phyloP scores from a whole-genome alignment of 2,888 invertebrate genomes.

The Nasonovia ribisnigri region DNA sequence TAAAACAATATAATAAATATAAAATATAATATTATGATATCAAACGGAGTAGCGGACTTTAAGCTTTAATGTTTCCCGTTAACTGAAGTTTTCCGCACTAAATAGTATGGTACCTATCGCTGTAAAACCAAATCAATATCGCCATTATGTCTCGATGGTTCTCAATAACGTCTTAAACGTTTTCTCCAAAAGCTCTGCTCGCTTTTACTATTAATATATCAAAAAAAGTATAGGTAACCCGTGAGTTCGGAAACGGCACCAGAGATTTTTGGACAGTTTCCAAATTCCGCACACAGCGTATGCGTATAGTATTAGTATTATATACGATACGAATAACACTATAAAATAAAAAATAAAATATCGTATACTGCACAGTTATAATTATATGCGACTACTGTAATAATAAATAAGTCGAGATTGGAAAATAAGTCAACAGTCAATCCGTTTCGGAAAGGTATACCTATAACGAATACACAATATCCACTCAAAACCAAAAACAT shows the following conservation, averaged over 20 bases:
- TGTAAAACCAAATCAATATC: conserved; percentile 42
- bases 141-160: conserved; percentile 11
- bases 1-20: conserved; percentile 53
- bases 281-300: not conserved
- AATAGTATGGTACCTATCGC: conserved; percentile 9
- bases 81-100: conserved; percentile 18
- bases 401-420: not conserved
- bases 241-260: not conserved
- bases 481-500: not conserved
- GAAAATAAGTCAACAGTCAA: not conserved
- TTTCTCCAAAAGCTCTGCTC: not conserved
- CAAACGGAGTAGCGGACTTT: not conserved
- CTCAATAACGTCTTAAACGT: not conserved
- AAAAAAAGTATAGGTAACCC: not conserved
- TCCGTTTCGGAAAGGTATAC: not conserved
- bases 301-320: not conserved
- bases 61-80: conserved; percentile 26
- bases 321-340: not conserved
- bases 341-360: no score
- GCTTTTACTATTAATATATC: not conserved
- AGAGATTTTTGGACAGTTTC: conserved; percentile 27
- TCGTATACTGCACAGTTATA: no score
- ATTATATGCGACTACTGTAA: not conserved
- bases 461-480: not conserved
- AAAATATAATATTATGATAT: conserved; percentile 24